Percentiles rank a stretch among this genome's conserved stretches.
phyloP scores from a whole-genome alignment of 2,888 invertebrate genomes.

The Acanthosepion pharaonis region DNA sequence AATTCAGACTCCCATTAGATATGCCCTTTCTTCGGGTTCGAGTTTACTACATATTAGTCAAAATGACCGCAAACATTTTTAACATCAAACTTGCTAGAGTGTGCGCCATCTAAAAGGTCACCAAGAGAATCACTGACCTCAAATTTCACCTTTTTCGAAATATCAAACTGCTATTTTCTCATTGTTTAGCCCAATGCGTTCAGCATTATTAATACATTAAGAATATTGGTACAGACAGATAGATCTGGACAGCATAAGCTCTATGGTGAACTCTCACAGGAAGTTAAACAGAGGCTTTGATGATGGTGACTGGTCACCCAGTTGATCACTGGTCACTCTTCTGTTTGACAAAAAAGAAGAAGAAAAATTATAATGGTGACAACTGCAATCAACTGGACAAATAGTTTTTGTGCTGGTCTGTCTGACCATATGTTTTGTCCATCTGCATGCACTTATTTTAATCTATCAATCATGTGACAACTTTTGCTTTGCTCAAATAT shows the following conservation, averaged over 20 bases:
- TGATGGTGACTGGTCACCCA: not conserved
- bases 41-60: conserved; percentile 20
- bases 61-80: conserved; percentile 33
- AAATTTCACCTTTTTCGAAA: conserved; percentile 20
- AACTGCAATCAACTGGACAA: not conserved
- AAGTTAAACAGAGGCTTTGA: not conserved
- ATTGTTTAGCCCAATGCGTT: conserved; percentile 1
- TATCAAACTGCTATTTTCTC: conserved; percentile 33
- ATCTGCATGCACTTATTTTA: not conserved
- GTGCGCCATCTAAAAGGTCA: conserved; percentile 33
- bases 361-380: not conserved
- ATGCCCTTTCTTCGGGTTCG: not conserved
- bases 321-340: not conserved
- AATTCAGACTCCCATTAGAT: conserved; percentile 33
- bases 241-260: not conserved
- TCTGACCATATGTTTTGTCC: not conserved
- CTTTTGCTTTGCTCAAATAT: too few relatives aligned
- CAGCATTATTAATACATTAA: conserved; percentile 14
- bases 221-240: not conserved
- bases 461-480: not conserved
- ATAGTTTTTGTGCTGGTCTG: not conserved
- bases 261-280: not conserved
- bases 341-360: not conserved
- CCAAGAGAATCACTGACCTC: conserved; percentile 9
- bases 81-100: not conserved